Evolutionary conservation across 2,113 vertebrate genomes (phyloP).

Genomic region (Prietella phreatophila): DNA sequence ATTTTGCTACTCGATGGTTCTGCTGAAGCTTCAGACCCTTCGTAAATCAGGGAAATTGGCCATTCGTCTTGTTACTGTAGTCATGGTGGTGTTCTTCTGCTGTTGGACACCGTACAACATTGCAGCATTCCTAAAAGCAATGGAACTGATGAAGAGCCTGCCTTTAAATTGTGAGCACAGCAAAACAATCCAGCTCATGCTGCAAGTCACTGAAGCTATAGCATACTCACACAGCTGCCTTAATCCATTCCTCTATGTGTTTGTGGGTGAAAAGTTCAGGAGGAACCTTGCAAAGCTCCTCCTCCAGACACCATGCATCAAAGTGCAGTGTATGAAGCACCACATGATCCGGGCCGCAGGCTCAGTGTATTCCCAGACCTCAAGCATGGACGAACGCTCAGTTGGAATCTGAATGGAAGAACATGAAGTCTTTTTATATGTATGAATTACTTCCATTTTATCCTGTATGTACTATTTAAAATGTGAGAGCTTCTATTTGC

Average conservation of each 20-base stretch:
- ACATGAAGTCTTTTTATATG: background rate
- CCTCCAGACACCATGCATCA: conserved; percentile 55
- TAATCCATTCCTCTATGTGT: conserved; percentile 74
- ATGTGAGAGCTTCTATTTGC: background rate
- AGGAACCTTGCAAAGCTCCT: conserved; percentile 64
- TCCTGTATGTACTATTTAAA: background rate
- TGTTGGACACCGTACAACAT: conserved; percentile 74
- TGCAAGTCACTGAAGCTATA: conserved; percentile 65
- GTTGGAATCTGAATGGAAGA: conserved; percentile 51
- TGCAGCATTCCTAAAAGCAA: conserved; percentile 51
- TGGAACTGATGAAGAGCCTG: conserved; percentile 33
- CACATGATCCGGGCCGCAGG: conserved; percentile 50
- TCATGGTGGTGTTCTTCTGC: conserved; percentile 67
- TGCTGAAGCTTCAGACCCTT: conserved; percentile 59
- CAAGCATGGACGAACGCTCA: conserved; percentile 63
- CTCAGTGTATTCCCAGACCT: conserved; percentile 65
- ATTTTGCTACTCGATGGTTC: conserved; percentile 55
- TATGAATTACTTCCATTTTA: too few relatives aligned
- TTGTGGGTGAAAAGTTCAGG: conserved; percentile 72
- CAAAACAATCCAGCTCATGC: conserved; percentile 51
- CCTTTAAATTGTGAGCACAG: conserved; percentile 52
- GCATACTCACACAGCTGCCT: conserved; percentile 73
- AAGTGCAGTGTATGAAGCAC: conserved; percentile 59
- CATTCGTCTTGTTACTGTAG: conserved; percentile 62
- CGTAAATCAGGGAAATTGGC: conserved; percentile 62